phyloP scores from a whole-genome alignment of 1,140 invertebrate genomes.

The Platyura marginata region DNA sequence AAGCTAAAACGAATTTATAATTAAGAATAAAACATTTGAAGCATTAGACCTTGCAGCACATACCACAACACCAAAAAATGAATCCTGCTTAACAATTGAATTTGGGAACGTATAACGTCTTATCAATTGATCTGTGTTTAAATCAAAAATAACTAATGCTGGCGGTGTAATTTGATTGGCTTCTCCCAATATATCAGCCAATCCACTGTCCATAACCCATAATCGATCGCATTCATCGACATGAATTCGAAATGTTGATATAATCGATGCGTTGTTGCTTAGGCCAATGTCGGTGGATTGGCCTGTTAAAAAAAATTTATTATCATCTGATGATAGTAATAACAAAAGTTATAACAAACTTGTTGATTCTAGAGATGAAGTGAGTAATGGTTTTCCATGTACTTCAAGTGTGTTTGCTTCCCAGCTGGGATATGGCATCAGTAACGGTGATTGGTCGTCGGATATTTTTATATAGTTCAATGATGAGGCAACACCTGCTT shows the following conservation, averaged over 20 bases:
- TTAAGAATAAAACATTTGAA: background rate
- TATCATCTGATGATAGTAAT: too few species aligned
- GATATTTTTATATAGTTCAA: conserved; percentile 44
- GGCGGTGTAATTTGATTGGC: conserved; percentile 38
- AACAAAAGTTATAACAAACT: too few species aligned
- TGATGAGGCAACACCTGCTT: conserved; percentile 47
- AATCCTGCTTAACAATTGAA: conserved; percentile 41
- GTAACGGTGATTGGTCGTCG: conserved; percentile 34
- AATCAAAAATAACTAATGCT: conserved; percentile 47
- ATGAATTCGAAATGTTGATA: conserved; percentile 43
- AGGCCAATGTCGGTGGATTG: conserved; percentile 21
- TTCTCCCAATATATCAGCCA: conserved; percentile 41
- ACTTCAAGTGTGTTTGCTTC: conserved; percentile 35
- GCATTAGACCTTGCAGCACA: too few species aligned
- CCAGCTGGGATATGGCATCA: conserved; percentile 49
- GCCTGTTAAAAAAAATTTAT: too few species aligned
- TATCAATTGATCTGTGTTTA: conserved; percentile 48
- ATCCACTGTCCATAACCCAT: conserved; percentile 57
- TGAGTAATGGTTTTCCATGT: too few species aligned
- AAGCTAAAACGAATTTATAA: too few species aligned
- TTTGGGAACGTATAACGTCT: conserved; percentile 42
- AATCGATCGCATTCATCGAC: conserved; percentile 51
- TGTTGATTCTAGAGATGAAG: too few species aligned
- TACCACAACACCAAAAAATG: conserved; percentile 52
- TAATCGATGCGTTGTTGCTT: conserved; percentile 32